A percentile compares a stretch with the other conserved stretches of the same genome.
Evolutionary conservation across 2,888 invertebrate species (phyloP).

Genomic region (Pollenia angustigena): DNA sequence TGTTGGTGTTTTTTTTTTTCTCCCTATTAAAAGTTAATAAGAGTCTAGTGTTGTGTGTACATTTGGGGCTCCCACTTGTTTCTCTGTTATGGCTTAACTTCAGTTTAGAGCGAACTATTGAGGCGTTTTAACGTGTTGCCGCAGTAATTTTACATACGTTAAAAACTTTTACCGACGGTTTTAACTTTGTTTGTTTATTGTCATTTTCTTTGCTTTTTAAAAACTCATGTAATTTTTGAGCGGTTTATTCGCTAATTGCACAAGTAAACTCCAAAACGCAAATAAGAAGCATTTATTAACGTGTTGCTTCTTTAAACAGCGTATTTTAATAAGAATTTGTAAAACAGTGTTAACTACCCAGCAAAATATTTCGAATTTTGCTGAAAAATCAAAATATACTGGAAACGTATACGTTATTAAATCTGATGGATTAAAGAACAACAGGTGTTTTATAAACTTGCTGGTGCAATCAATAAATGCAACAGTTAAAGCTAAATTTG

Average conservation of each 20-base stretch:
- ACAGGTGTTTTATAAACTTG: constrained; percentile 31
- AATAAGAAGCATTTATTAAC: not conserved
- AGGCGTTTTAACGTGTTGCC: constrained; percentile 76
- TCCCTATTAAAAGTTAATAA: not conserved
- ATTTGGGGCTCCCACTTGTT: constrained; percentile 78
- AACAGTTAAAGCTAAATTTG: not conserved
- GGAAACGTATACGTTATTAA: not conserved
- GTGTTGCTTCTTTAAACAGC: not conserved
- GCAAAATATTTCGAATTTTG: too few relatives aligned
- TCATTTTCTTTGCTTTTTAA: not conserved
- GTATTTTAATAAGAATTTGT: not conserved
- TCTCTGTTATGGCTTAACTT: constrained; percentile 75
- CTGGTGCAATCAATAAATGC: not conserved
- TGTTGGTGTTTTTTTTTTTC: constrained; percentile 15
- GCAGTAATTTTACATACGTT: constrained; percentile 66
- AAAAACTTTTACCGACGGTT: constrained; percentile 56
- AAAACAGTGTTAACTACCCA: not conserved
- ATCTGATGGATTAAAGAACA: constrained; percentile 42
- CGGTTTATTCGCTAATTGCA: constrained; percentile 26
- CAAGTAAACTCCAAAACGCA: not conserved
- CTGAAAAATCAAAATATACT: too few relatives aligned
- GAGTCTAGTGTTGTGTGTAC: constrained; percentile 38
- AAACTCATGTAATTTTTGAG: not conserved
- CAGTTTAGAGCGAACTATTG: constrained; percentile 78
- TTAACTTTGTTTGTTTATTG: constrained; percentile 8